These are phyloP conservation scores for Drosophila testacea DNA, from an alignment of 2,888 invertebrate species.

Conservation along the genomic window DNA sequence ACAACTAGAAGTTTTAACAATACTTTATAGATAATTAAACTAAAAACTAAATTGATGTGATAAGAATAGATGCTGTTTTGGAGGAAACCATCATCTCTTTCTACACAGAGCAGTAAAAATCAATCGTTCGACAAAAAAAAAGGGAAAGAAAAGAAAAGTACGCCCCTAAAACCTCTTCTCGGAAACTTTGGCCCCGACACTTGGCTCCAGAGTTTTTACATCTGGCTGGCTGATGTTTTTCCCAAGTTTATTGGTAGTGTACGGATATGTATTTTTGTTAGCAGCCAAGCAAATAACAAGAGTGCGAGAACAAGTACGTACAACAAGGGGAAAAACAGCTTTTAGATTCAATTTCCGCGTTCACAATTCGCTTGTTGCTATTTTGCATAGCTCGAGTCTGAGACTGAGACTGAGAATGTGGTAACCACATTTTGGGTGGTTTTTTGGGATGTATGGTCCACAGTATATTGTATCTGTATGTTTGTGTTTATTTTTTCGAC, in stretches of 20 bases:
- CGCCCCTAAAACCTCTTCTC: slow-evolving; percentile 10
- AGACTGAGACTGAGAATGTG: slow-evolving; percentile 1
- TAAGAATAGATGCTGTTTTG: background rate
- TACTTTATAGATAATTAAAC: background rate
- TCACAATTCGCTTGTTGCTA: slow-evolving; percentile 67
- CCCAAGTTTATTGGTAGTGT: slow-evolving; percentile 59
- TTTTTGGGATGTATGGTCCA: background rate
- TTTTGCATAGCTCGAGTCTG: slow-evolving; percentile 61
- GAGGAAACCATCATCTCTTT: background rate
- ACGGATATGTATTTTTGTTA: slow-evolving; percentile 52
- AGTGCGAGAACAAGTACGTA: slow-evolving; percentile 5
- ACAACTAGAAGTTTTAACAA: background rate
- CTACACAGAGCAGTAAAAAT: slow-evolving; percentile 34
- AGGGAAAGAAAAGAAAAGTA: background rate
- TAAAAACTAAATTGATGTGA: background rate
- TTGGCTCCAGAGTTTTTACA: slow-evolving; percentile 44
- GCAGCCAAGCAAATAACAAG: slow-evolving; percentile 29
- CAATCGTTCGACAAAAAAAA: slow-evolving; percentile 42
- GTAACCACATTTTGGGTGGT: slow-evolving; percentile 20
- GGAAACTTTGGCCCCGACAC: slow-evolving; percentile 29
- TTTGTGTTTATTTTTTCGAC: slow-evolving; percentile 21
- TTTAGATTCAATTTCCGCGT: slow-evolving; percentile 77
- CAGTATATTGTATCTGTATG: background rate
- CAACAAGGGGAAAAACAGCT: slow-evolving; percentile 45
- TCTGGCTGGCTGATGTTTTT: slow-evolving; percentile 64